Evolutionary conservation across 2,888 invertebrate genomes (phyloP), one percentile per base, ranked within the genome.

Genomic region (Lasioglossum zephyrum): DNA sequence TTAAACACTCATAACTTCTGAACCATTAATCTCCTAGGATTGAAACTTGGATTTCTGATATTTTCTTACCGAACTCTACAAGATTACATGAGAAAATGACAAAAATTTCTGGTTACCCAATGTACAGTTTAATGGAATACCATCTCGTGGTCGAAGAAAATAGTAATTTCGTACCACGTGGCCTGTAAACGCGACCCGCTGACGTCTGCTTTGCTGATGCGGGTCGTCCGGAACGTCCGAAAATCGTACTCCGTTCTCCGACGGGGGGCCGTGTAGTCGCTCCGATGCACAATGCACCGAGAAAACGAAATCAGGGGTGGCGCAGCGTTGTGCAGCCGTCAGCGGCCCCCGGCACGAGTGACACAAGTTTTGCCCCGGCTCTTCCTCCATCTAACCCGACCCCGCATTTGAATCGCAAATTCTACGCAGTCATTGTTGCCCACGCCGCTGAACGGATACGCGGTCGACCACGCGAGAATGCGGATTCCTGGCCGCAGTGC

Each of bases 341-440:
- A 88, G 87, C 63, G 44, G 60, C 6, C 60, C 26, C 5, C 41
- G 13, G 18, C 22, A 60, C 63, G 79, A 84, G 79, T 86, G 90
- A 90, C 88, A 84, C 77, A 81, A 87, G 81, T 84, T 88, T 85
- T 85, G 53, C 72, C 69, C 36, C 60, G 60, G 22, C 72, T 53
- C 39, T 39, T n/a, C 39, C 36, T 63, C 74, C 6, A 16, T 13
- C 13, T 60, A 4, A 36, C 80, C 81, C 69, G 44, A n/a, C n/a
- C 69, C 57, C 60, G 82, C 84, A 90, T 90, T 89, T 90, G 91
- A 90, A 90, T 91, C 89, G 88, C 90, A 90, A 90, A 90, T 90
- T 82, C 82, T 63, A 41, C 80, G 74, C 69, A 82, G 81, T 81
- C 86, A 78, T 85, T 81, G 85, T 85, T 85, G 66, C 81, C 39